Conservation (phyloP, 2,797 vertebrate species). For the Acipenser ruthenus region DNA sequence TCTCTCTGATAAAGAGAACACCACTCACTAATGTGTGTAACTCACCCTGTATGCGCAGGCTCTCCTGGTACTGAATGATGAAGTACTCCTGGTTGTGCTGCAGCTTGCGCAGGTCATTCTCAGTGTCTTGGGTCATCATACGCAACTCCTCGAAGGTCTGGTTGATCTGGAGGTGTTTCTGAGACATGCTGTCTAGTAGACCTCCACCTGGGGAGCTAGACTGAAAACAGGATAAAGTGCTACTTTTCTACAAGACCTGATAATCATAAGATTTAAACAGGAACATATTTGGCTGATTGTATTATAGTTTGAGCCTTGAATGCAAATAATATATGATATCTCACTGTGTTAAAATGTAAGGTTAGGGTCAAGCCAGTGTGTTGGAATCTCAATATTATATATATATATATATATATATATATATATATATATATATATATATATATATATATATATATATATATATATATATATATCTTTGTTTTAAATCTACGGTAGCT, state of each 20-base stretch:
- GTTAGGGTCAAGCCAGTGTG: too few relatives aligned
- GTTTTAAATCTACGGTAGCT: too few relatives aligned
- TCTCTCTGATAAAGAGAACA: too few relatives aligned
- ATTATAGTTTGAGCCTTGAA: too few relatives aligned
- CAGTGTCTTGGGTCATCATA: constrained; percentile 81
- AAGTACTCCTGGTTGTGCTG: constrained; percentile 95
- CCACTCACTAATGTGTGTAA: background rate
- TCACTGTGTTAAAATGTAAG: too few relatives aligned
- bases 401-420: too few relatives aligned
- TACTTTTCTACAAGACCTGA: background rate
- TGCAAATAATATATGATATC: too few relatives aligned
- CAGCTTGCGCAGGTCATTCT: constrained; percentile 84
- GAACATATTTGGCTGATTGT: background rate
- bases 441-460: too few relatives aligned
- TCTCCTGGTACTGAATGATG: constrained; percentile 95
- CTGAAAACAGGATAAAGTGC: constrained; percentile 31
- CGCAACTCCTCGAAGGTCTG: constrained; percentile 70
- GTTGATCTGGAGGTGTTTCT: constrained; percentile 93
- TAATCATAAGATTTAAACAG: background rate
- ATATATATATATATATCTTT: too few relatives aligned
- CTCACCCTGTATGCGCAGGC: constrained; percentile 83
- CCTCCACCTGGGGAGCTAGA: constrained; percentile 60
- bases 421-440: too few relatives aligned
- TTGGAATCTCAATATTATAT: too few relatives aligned
- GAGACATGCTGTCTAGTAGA: constrained; percentile 76